Evolutionary conservation across 2,113 vertebrate genomes (phyloP).

Genomic region (Stercorarius parasiticus): DNA sequence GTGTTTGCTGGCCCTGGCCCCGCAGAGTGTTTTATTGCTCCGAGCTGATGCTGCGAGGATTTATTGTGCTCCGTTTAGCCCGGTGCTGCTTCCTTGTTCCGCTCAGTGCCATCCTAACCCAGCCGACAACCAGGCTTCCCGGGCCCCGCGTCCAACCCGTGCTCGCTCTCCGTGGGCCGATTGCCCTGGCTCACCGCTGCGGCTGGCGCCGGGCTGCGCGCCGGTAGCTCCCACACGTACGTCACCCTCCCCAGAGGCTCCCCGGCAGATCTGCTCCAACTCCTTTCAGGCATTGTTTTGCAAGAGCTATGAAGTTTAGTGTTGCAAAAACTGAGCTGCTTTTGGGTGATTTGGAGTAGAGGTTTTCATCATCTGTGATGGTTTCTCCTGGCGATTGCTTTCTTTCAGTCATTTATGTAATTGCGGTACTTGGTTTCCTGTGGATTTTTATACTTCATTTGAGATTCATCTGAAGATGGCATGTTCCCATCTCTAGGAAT

Average conservation of each 20-base stretch:
- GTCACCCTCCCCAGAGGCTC: background rate
- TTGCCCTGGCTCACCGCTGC: background rate
- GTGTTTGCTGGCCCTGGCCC: background rate
- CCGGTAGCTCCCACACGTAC: background rate
- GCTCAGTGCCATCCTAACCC: background rate
- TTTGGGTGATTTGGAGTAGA: background rate
- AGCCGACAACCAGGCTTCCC: background rate
- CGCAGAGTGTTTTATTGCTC: background rate
- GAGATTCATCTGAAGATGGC: slow-evolving; percentile 28
- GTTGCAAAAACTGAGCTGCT: background rate
- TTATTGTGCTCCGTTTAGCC: background rate
- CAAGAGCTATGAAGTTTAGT: background rate
- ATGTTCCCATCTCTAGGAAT: slow-evolving; percentile 29
- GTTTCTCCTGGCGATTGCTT: slow-evolving; percentile 15
- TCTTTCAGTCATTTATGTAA: background rate
- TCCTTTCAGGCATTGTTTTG: background rate
- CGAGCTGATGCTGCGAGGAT: background rate
- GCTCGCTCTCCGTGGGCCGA: background rate
- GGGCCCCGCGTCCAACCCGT: fast-evolving
- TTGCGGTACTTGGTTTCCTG: background rate
- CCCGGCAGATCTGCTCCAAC: background rate
- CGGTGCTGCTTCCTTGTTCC: background rate
- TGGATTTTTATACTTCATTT: slow-evolving; percentile 34
- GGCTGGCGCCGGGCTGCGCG: background rate
- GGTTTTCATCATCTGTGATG: background rate